phyloP scores from a whole-genome alignment of 1,140 invertebrate genomes.

The Philotrypesis tridentata region DNA sequence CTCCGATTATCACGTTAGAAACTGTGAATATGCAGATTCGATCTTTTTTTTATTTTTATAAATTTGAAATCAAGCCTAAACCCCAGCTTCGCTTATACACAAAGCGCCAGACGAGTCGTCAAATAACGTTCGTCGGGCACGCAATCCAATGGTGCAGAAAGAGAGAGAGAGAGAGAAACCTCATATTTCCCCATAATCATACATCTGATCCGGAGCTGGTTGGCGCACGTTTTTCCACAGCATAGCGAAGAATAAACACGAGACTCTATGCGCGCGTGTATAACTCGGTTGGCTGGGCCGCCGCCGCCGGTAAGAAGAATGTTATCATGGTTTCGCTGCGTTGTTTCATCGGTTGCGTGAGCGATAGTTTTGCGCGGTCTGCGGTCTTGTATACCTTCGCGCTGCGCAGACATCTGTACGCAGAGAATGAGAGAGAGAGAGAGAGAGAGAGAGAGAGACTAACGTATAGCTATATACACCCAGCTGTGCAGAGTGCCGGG shows the following conservation, averaged over 20 bases:
- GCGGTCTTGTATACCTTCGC: not conserved
- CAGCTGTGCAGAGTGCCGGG: not conserved
- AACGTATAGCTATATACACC: not conserved
- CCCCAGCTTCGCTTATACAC: too few species aligned
- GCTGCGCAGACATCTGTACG: not conserved
- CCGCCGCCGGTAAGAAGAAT: not conserved
- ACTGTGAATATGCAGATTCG: too few species aligned
- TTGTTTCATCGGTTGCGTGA: conserved; percentile 1
- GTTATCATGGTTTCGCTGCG: not conserved
- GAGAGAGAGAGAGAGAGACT: too few species aligned
- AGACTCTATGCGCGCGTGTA: too few species aligned
- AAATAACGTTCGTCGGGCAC: too few species aligned
- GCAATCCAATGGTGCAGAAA: too few species aligned
- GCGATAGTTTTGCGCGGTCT: conserved; percentile 5
- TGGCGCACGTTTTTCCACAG: not conserved
- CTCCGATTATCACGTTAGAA: too few species aligned
- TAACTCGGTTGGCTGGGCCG: not conserved
- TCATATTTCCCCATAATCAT: not conserved
- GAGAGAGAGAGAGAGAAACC: too few species aligned
- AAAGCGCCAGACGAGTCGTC: too few species aligned
- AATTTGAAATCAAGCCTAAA: too few species aligned
- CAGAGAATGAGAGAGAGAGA: too few species aligned
- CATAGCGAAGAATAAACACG: not conserved
- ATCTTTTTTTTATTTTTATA: too few species aligned
- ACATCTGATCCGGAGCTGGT: not conserved